phyloP scores from a whole-genome alignment of 2,797 vertebrate species.

The Alauda arvensis region DNA sequence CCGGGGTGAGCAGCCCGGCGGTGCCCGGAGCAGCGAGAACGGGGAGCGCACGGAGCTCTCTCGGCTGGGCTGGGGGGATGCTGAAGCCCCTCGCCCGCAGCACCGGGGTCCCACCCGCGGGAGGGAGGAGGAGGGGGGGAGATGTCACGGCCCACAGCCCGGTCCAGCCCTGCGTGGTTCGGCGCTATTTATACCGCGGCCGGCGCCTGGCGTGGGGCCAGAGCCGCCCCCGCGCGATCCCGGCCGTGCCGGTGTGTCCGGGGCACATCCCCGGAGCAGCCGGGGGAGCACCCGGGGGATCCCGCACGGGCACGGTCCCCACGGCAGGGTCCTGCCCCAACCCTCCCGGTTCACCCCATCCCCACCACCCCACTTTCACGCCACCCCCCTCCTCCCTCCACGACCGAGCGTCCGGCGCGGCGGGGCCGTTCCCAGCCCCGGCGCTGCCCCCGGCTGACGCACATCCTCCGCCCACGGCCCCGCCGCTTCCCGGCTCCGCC shows the following conservation, averaged over 20 bases:
- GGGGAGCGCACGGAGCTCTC: not conserved
- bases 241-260: not conserved
- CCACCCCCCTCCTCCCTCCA: not conserved
- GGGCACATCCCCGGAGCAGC: not conserved
- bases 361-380: not conserved
- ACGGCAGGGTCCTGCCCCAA: not conserved
- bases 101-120: not conserved
- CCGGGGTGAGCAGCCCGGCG: not conserved
- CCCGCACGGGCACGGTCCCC: not conserved
- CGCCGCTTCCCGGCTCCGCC: slow-evolving; percentile 22
- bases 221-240: not conserved
- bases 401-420: not conserved
- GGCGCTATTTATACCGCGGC: slow-evolving; percentile 13
- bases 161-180: not conserved
- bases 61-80: not conserved
- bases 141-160: not conserved
- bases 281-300: not conserved
- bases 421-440: slow-evolving; percentile 11
- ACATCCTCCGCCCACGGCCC: slow-evolving; percentile 25
- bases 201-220: not conserved
- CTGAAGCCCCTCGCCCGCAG: not conserved
- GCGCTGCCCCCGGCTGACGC: slow-evolving; percentile 25
- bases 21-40: too few relatives aligned
- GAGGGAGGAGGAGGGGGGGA: too few relatives aligned
- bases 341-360: too few relatives aligned